Conservation (phyloP, 2,888 invertebrate genomes). For the Parelbella ahira region DNA sequence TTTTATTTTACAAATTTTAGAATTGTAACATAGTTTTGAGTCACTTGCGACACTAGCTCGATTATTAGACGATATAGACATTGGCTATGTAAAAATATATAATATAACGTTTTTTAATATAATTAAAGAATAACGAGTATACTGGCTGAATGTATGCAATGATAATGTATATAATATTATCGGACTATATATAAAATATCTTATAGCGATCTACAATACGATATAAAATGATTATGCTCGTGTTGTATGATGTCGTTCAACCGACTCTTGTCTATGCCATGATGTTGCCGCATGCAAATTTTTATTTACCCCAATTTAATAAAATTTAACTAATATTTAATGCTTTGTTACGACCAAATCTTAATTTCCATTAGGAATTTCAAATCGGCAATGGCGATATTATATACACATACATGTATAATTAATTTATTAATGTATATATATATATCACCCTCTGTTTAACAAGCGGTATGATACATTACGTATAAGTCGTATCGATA, state of each 20-base stretch:
- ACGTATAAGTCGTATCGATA: conserved; percentile 27
- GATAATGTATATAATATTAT: background rate
- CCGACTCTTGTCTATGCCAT: conserved; percentile 17
- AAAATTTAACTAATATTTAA: conserved; percentile 3
- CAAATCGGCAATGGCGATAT: conserved; percentile 28
- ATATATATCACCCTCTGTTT: conserved; percentile 2
- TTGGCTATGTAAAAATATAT: too few species aligned
- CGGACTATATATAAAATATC: background rate
- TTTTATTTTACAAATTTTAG: too few species aligned
- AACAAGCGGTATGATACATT: conserved; percentile 22
- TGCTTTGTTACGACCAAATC: conserved; percentile 30
- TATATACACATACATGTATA: conserved; percentile 1
- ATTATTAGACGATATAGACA: too few species aligned
- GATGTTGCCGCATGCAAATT: conserved; percentile 55
- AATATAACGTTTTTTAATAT: too few species aligned
- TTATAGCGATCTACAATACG: conserved; percentile 15
- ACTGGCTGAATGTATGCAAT: background rate
- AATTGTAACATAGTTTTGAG: too few species aligned
- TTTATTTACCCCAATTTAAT: conserved; percentile 39
- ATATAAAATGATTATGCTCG: conserved; percentile 23
- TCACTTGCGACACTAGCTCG: too few species aligned
- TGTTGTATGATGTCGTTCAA: conserved; percentile 17
- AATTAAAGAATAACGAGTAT: background rate
- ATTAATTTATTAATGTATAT: too few species aligned
- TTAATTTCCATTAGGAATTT: conserved; percentile 38